Conservation (phyloP, 2,797 vertebrate species). For the Anas georgica region DNA sequence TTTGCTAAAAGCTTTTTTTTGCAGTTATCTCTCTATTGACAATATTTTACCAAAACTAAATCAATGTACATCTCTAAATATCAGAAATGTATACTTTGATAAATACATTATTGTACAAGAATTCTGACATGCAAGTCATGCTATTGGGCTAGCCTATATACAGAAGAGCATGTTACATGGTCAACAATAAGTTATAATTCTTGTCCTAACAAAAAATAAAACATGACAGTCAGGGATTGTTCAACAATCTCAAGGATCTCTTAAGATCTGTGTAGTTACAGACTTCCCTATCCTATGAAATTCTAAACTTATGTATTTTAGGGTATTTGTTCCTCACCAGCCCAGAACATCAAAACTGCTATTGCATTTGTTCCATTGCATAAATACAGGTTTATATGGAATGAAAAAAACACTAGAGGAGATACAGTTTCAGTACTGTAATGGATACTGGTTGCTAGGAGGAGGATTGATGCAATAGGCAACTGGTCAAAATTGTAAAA, state of each 20-base stretch:
- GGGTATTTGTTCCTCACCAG: constrained; percentile 55
- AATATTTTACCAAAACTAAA: constrained; percentile 81
- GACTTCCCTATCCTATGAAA: background rate
- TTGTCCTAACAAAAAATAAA: constrained; percentile 70
- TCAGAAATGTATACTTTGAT: constrained; percentile 80
- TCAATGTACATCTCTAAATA: constrained; percentile 84
- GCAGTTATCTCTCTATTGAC: constrained; percentile 79
- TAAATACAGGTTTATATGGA: constrained; percentile 65
- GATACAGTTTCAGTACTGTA: constrained; percentile 44
- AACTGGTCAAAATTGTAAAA: constrained; percentile 45
- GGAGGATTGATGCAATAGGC: constrained; percentile 58
- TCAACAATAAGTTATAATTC: constrained; percentile 58
- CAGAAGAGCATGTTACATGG: constrained; percentile 65
- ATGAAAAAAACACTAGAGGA: constrained; percentile 54
- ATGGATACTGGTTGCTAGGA: constrained; percentile 68
- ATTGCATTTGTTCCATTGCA: constrained; percentile 54
- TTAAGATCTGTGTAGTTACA: constrained; percentile 26
- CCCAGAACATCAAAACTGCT: constrained; percentile 64
- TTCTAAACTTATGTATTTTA: constrained; percentile 40
- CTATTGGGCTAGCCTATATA: constrained; percentile 71
- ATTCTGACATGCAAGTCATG: constrained; percentile 82
- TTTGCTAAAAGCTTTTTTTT: constrained; percentile 74
- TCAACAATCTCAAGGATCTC: constrained; percentile 70
- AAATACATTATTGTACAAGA: constrained; percentile 78
- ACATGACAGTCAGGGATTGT: constrained; percentile 69